phyloP scores from a whole-genome alignment of 2,113 vertebrate species.

The Noturus placidus region DNA sequence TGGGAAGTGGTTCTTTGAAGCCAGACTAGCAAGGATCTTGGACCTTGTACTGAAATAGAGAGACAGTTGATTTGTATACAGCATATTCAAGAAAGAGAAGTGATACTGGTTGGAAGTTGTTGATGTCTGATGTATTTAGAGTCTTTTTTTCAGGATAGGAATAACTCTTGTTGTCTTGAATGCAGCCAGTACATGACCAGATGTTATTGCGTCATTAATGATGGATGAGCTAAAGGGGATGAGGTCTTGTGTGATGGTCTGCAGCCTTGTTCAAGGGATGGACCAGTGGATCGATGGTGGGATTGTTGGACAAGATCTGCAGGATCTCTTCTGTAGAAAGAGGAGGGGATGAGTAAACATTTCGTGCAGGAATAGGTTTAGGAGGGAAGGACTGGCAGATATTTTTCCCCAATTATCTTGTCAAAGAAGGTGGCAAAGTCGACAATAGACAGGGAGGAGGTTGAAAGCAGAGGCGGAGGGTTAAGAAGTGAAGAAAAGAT shows the following conservation, averaged over 20 bases:
- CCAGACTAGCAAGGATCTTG: background rate
- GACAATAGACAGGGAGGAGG: background rate
- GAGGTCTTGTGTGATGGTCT: background rate
- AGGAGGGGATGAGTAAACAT: background rate
- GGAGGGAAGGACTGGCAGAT: background rate
- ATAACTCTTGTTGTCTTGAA: background rate
- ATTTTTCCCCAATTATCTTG: background rate
- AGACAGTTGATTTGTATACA: background rate
- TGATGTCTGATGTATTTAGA: background rate
- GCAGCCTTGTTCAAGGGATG: background rate
- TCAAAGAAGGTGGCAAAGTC: background rate
- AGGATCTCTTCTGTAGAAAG: background rate
- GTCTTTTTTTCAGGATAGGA: background rate
- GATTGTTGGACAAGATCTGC: background rate
- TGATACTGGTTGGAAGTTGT: background rate
- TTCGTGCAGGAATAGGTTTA: background rate
- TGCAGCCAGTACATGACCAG: background rate
- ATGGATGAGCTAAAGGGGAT: background rate
- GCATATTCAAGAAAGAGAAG: background rate
- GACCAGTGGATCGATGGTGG: background rate
- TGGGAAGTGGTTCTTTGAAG: background rate
- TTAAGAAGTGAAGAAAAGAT: too few species aligned
- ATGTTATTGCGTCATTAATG: background rate
- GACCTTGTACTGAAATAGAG: background rate
- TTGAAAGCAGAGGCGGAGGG: too few species aligned